Base-by-base conservation (phyloP, 2,113 vertebrate species). In the Dipodomys ordii region DNA sequence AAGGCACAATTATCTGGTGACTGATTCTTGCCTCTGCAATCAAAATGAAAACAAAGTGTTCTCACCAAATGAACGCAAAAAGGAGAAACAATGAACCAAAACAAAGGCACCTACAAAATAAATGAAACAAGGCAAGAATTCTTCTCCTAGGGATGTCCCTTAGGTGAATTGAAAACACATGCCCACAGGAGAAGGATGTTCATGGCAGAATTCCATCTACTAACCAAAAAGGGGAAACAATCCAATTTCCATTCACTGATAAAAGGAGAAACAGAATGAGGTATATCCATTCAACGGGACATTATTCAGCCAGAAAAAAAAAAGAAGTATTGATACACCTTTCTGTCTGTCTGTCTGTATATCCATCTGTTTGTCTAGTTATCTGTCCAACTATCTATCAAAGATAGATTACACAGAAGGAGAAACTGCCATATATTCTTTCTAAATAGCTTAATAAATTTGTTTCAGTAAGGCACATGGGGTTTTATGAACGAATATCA, bases 11-110 rank as follows among this genome's bases (percentile, higher is more conserved):
- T 60, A 53, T 35, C 4, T 35, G 53, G 67, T 39, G 76, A 49
- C 67, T 46, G 27, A 44, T 39, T 39, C 80, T 91, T 49, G 25
- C 69, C 46, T 83, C 76, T 49, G 35, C 22, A 57, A 25, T 23
- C 53, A 78, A 84, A 93, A 83, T 46, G 35, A 79, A 94, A 81
- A 84, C 25, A 28, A 83, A 76, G 20, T 87, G 32, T 76, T 39
- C 35, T 72, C 39, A 53, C 18, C 27, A 46, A 76, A n/a, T 25
- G 53, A 39, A 86, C 39, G 7, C 2, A 73, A 16, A 84, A 83
- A 1, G 28, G 44, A 23, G 28, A 83, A 84, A 85, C 1, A 69
- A 23, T 30, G 65, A 82, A 69, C n/a, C 25, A 18, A 93, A 87
- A 81, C 32, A 22, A 94, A 76, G 32, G 64, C 39, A 83, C 4